Evolutionary conservation across 1,140 invertebrate genomes (phyloP).

Genomic region (Drosophila guanche): DNA sequence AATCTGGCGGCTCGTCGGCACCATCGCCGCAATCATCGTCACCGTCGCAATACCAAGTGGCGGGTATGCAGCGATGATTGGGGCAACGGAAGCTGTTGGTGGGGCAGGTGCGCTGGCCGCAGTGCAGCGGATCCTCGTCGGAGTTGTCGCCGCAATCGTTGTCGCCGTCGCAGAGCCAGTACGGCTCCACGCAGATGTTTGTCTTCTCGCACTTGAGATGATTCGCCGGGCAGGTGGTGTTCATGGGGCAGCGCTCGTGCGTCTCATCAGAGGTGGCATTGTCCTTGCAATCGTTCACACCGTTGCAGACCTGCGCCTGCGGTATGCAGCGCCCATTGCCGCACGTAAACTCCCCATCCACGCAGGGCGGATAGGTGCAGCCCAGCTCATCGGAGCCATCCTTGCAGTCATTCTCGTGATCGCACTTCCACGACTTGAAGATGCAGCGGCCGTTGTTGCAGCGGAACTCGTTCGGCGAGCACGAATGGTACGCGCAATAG

Average conservation of each 20-base stretch:
- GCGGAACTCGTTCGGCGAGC: constrained; percentile 95
- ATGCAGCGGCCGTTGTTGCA: constrained; percentile 98
- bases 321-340: constrained; percentile 95
- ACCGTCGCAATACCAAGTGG: constrained; percentile 95
- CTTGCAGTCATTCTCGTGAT: constrained; percentile 97
- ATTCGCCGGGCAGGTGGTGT: constrained; percentile 93
- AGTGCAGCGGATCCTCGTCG: constrained; percentile 96
- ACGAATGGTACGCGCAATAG: constrained; percentile 97
- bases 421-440: constrained; percentile 97
- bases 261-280: constrained; percentile 96
- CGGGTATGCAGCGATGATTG: constrained; percentile 94
- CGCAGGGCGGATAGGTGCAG: constrained; percentile 95
- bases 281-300: constrained; percentile 97
- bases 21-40: constrained; percentile 94
- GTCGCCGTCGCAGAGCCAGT: constrained; percentile 96
- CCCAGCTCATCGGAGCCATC: constrained; percentile 96
- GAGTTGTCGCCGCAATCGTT: constrained; percentile 98
- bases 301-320: constrained; percentile 94
- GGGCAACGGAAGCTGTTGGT: constrained; percentile 95
- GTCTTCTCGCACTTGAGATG: constrained; percentile 96
- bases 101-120: constrained; percentile 94
- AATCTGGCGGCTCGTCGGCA: constrained; percentile 94
- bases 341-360: constrained; percentile 96
- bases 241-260: constrained; percentile 92
- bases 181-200: constrained; percentile 97